Conservation (phyloP, 2,888 invertebrate species). For the Apamea epomidion region DNA sequence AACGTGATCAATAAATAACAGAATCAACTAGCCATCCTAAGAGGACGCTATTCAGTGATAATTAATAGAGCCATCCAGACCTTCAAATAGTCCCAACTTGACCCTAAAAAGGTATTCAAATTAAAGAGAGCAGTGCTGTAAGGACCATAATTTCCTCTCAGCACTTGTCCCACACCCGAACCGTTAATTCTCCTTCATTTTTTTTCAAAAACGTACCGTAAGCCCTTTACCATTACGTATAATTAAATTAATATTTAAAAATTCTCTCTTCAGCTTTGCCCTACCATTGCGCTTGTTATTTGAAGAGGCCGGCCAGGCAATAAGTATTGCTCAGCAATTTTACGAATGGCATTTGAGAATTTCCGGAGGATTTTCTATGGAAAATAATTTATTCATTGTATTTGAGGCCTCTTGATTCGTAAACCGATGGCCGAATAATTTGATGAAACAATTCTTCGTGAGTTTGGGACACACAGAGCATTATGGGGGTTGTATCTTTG, state of each 20-base stretch:
- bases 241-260: slow-evolving; percentile 71
- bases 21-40: background rate
- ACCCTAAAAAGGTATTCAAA: slow-evolving; percentile 23
- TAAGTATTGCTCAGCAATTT: slow-evolving; percentile 62
- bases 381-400: slow-evolving; percentile 70
- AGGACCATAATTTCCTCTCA: slow-evolving; percentile 48
- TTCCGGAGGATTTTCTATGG: slow-evolving; percentile 57
- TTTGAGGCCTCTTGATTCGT: slow-evolving; percentile 66
- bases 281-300: slow-evolving; percentile 57
- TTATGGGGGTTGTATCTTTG: background rate
- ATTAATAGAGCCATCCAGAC: background rate
- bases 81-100: slow-evolving; percentile 21
- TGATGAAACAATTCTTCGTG: slow-evolving; percentile 75
- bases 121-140: slow-evolving; percentile 7
- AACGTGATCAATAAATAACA: background rate
- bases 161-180: slow-evolving; percentile 57
- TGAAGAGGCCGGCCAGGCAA: slow-evolving; percentile 48
- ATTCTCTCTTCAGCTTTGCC: slow-evolving; percentile 44
- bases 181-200: slow-evolving; percentile 72
- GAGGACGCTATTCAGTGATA: background rate
- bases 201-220: slow-evolving; percentile 65
- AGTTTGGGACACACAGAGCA: slow-evolving; percentile 60
- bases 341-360: slow-evolving; percentile 59
- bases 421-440: slow-evolving; percentile 77
- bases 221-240: slow-evolving; percentile 71